A percentile compares a stretch with the other conserved stretches of the same genome.
Evolutionary conservation across 1,140 invertebrate species (phyloP).

Genomic region (Dolichoris vasculosae): DNA sequence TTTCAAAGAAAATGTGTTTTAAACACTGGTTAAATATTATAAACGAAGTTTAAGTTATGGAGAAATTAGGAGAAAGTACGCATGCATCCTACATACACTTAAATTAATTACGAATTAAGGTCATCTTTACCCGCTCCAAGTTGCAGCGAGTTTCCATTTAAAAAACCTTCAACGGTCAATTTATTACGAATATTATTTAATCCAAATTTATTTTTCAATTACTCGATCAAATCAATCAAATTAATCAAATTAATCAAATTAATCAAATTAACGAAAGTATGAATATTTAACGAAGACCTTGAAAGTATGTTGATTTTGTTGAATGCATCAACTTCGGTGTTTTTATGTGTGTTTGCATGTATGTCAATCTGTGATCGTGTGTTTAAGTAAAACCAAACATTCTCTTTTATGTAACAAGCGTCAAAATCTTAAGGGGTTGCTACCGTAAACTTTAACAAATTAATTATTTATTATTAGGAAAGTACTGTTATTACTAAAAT

Average conservation of each 20-base stretch:
- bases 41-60: constrained; percentile 14
- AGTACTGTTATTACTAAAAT: not conserved
- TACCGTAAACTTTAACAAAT: not conserved
- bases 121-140: not conserved
- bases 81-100: not conserved
- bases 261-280: constrained; percentile 15
- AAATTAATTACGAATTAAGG: not conserved
- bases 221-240: too few species aligned
- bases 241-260: too few species aligned
- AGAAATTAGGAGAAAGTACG: not conserved
- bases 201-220: too few species aligned
- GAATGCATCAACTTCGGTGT: not conserved
- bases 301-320: constrained; percentile 24
- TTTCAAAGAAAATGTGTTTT: constrained; percentile 25
- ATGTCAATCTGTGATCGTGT: constrained; percentile 51
- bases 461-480: not conserved
- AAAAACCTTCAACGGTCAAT: constrained; percentile 7
- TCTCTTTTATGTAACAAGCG: not conserved
- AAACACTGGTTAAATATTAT: constrained; percentile 34
- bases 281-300: not conserved
- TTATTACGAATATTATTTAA: constrained; percentile 8
- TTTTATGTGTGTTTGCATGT: constrained; percentile 44
- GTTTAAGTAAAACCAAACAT: constrained; percentile 14
- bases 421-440: constrained; percentile 10
- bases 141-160: constrained; percentile 15